Base-by-base conservation (phyloP, 2,888 invertebrate genomes). In the Dilophus febrilis region DNA sequence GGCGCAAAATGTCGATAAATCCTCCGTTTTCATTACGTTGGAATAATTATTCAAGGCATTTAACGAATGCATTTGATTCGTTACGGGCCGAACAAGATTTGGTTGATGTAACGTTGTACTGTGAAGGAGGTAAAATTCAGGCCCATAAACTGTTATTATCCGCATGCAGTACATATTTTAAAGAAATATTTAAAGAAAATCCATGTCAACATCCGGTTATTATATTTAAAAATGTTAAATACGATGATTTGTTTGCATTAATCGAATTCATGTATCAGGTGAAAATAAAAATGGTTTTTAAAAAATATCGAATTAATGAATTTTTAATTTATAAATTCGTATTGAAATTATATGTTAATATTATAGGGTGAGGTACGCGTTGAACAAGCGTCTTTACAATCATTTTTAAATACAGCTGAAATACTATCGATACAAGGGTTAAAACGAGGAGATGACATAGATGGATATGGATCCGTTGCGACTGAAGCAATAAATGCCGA, bases 71-170 rank as follows among this genome's bases (percentile, higher is more conserved):
- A 34, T 78, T 87, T 54, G 82, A 82, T 59, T 71, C 74, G 47
- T 67, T 86, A 47, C 70, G 72, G 41, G 67, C 68, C 48, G 71
- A 72, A 51, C 72, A 73, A 59, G 77, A 71, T 64, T 71, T 86
- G 46, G 83, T 84, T 40, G 87, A 87, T 66, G 86, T 86, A 40
- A 87, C 85, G 44, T 64, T 87, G 46, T 81, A 81, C 58, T 85
- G 84, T 55, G 86, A 86, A 58, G 86, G 86, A 45, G 75, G 78
- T 44, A 76, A 78, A 63, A 78, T 87, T 47, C 77, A 76, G 53
- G 86, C 86, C 29, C 87, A 87, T 55, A 84, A 81, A 67, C 77
- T 86, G 68, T 69, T 87, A 38, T 65, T 87, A 17, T 83, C 85
- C 1, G 85, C 85, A 6, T 87, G 86, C 56, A 86, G 86, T 52